Conservation (phyloP, 2,797 vertebrate genomes). For the Ptychadena robeensis region DNA sequence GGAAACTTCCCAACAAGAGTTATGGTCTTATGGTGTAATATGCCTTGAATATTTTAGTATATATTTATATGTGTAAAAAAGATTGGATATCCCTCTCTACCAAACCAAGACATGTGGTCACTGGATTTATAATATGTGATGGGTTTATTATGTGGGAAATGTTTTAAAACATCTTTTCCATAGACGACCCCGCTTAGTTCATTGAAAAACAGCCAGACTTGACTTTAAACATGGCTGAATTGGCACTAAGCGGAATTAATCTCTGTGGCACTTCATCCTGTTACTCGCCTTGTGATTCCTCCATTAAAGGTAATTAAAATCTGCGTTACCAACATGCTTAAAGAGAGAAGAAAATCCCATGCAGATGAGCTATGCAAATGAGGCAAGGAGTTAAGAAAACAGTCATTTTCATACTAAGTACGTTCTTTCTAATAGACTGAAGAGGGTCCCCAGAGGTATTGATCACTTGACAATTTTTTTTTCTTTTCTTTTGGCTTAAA, state of each 20-base stretch:
- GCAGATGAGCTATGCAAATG: constrained; percentile 74
- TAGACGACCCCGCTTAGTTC: not conserved
- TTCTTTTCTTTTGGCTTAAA: constrained; percentile 57
- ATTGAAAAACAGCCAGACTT: not conserved
- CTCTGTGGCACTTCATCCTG: constrained; percentile 60
- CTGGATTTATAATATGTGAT: not conserved
- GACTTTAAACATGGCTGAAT: constrained; percentile 21
- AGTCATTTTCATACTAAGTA: constrained; percentile 71
- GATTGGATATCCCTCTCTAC: not conserved
- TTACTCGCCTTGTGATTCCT: constrained; percentile 57
- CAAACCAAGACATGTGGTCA: not conserved
- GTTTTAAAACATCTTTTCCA: not conserved
- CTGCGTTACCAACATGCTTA: constrained; percentile 69
- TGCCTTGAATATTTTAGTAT: too few relatives aligned
- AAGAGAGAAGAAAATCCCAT: constrained; percentile 67
- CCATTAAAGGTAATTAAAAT: constrained; percentile 69
- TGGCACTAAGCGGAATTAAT: constrained; percentile 50
- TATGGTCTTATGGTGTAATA: too few relatives aligned
- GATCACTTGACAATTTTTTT: constrained; percentile 67
- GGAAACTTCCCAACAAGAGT: too few relatives aligned
- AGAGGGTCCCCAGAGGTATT: constrained; percentile 73
- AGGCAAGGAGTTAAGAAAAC: constrained; percentile 61
- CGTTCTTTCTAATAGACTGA: constrained; percentile 72
- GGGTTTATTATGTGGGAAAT: not conserved
- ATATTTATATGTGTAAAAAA: not conserved